Evolutionary conservation across 2,888 invertebrate genomes (phyloP), one percentile per base, ranked within the genome.

Genomic region (Gari tellinella): DNA sequence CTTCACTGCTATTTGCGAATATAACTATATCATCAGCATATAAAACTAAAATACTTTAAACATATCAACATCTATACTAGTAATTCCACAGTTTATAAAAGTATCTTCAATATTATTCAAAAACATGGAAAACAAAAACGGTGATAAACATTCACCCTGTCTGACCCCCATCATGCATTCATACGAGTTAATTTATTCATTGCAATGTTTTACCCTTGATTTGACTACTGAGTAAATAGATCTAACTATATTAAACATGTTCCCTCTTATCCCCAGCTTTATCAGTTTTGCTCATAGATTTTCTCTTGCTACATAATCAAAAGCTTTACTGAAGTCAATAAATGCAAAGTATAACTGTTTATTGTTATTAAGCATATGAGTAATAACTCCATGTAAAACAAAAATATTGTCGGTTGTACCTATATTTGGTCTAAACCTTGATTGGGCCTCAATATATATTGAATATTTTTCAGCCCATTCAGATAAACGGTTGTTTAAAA

Each of bases 81-180:
- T 62, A 61, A 56, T 72, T 66, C 12, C 62, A 2, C 26, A 41
- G 58, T 49, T 67, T 57, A 14, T 40, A 17, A 51, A 66, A 73
- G 4, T 63, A n/a, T n/a, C n/a, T n/a, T n/a, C n/a, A n/a, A n/a
- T n/a, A n/a, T n/a, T n/a, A n/a, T n/a, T n/a, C n/a, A n/a, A n/a
- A n/a, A n/a, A n/a, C n/a, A n/a, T n/a, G n/a, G n/a, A n/a, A n/a
- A n/a, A n/a, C n/a, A n/a, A n/a, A 52, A 73, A 56, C 5, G 67
- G 67, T 14, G 73, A 73, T 14, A 74, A 45, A 56, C 63, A 63
- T 46, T 69, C 68, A 7, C 68, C 68, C 51, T 74, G 74, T 56
- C 68, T 60, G 4, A 69, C 60, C 10, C 74, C 74, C 15, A 46
- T 48, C 8, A 40, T 40, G 56, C 68, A 69, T 15, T 14, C 17